phyloP scores from a whole-genome alignment of 2,797 vertebrate species.

The Lophius americanus region DNA sequence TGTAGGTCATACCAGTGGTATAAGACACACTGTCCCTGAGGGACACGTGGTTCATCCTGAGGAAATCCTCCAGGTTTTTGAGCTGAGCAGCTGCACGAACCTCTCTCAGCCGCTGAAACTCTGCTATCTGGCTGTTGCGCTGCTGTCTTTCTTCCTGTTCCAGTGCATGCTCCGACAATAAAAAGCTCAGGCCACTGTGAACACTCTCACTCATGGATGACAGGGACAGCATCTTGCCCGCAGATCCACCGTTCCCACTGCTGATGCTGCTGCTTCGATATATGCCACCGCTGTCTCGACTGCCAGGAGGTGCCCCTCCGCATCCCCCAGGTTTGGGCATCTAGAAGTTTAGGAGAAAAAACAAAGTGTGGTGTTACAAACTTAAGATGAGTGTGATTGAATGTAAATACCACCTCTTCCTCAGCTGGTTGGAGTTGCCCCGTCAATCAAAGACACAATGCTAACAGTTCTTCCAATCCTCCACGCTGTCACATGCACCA shows the following conservation, averaged over 20 bases:
- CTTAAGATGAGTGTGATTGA: neutral
- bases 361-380: slow-evolving; percentile 39
- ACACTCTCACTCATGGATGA: slow-evolving; percentile 90
- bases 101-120: slow-evolving; percentile 87
- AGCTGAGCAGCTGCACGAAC: slow-evolving; percentile 88
- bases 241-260: slow-evolving; percentile 51
- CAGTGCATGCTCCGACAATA: slow-evolving; percentile 87
- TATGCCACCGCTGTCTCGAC: slow-evolving; percentile 52
- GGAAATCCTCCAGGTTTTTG: slow-evolving; percentile 93
- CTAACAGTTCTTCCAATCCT: neutral
- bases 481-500: neutral
- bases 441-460: neutral
- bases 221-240: slow-evolving; percentile 87
- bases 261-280: slow-evolving; percentile 76
- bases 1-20: slow-evolving; percentile 91
- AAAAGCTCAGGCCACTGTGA: slow-evolving; percentile 88
- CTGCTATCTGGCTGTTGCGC: slow-evolving; percentile 75
- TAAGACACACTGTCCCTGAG: slow-evolving; percentile 85
- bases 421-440: neutral
- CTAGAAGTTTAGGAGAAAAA: slow-evolving; percentile 67
- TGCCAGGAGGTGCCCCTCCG: slow-evolving; percentile 51
- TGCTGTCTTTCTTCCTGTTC: slow-evolving; percentile 85
- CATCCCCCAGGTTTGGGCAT: slow-evolving; percentile 68
- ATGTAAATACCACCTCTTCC: neutral
- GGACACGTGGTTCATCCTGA: slow-evolving; percentile 90